Evolutionary conservation across 1,140 invertebrate species (phyloP).

Genomic region (Hydropsyche tenuis): DNA sequence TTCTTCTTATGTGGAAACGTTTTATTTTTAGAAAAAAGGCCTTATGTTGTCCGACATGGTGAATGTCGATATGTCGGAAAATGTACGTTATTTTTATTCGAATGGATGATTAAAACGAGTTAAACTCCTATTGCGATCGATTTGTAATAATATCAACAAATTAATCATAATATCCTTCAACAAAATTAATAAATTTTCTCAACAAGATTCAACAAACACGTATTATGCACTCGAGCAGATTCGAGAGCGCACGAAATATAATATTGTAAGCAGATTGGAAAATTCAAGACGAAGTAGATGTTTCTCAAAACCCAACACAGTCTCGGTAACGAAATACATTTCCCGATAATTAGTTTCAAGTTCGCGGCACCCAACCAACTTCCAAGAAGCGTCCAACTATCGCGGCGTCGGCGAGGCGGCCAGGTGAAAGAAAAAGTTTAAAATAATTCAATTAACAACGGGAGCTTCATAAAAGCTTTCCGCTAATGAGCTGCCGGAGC

Average conservation of each 20-base stretch:
- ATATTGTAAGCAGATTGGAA: background rate
- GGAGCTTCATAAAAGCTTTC: slow-evolving; percentile 39
- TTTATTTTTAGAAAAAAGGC: too few species aligned
- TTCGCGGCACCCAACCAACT: background rate
- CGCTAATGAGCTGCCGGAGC: slow-evolving; percentile 17
- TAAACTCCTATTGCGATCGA: background rate
- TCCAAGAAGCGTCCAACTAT: slow-evolving; percentile 18
- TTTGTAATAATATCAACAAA: background rate
- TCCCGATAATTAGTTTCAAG: slow-evolving; percentile 42
- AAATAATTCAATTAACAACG: slow-evolving; percentile 44
- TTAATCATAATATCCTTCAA: too few species aligned
- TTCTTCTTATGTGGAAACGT: too few species aligned
- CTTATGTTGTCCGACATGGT: too few species aligned
- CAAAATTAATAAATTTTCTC: too few species aligned
- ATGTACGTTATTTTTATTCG: background rate
- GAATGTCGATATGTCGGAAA: background rate
- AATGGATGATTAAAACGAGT: background rate
- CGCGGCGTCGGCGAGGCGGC: slow-evolving; percentile 24
- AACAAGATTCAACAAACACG: too few species aligned
- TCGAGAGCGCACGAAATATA: too few species aligned
- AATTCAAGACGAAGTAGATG: too few species aligned
- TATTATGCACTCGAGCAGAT: too few species aligned
- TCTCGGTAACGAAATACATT: too few species aligned
- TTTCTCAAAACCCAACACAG: too few species aligned
- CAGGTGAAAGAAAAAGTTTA: slow-evolving; percentile 32